A percentile compares a stretch with the other conserved stretches of the same genome.
Conservation (phyloP, 2,888 invertebrate genomes). For the Brachynemurus nebulosus region DNA sequence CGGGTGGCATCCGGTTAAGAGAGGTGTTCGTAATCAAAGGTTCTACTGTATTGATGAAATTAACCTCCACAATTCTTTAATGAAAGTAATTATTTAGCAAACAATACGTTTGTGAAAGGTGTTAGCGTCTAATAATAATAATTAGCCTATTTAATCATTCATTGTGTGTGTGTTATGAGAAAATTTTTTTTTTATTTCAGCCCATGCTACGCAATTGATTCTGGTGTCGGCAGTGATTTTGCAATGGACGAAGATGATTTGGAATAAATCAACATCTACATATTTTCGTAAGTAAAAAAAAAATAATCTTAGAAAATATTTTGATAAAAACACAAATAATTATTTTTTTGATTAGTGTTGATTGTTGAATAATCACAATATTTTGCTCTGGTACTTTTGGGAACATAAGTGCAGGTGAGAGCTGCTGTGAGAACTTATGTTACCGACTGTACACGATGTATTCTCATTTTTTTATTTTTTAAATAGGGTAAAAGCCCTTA, state of each 20-base stretch:
- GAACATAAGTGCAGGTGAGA: constrained; percentile 9
- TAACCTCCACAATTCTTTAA: too few species aligned
- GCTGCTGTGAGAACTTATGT: constrained; percentile 11
- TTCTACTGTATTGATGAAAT: too few species aligned
- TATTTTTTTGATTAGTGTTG: constrained; percentile 8
- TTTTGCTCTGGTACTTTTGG: constrained; percentile 9
- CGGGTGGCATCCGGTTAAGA: too few species aligned
- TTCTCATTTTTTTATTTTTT: constrained; percentile 19
- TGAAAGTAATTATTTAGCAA: too few species aligned
- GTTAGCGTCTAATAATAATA: too few species aligned
- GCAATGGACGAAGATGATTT: constrained; percentile 70
- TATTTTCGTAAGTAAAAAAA: not conserved
- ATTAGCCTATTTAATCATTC: too few species aligned
- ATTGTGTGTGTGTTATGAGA: too few species aligned
- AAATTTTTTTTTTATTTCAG: constrained; percentile 40
- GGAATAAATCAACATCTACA: constrained; percentile 1
- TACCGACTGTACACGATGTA: constrained; percentile 10
- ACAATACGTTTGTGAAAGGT: too few species aligned
- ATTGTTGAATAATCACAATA: constrained; percentile 8
- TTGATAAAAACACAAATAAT: constrained; percentile 1
- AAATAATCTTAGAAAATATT: not conserved
- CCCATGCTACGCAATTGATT: constrained; percentile 66
- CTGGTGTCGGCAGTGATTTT: constrained; percentile 63
- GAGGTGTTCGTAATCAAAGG: too few species aligned
- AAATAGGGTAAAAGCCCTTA: too few species aligned